Conservation (phyloP, 1,140 invertebrate species). For the Heliothis virescens region DNA sequence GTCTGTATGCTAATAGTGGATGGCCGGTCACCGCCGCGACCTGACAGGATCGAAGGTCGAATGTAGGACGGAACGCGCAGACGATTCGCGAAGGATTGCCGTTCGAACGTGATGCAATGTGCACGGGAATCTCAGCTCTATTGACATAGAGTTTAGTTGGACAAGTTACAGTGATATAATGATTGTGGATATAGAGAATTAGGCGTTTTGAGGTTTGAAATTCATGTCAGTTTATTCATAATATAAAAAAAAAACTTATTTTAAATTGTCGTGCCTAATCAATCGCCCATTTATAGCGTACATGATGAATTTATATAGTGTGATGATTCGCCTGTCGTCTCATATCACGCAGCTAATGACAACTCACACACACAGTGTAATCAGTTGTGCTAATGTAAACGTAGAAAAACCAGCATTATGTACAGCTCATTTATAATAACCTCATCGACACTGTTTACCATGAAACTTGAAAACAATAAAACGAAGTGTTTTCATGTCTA, state of each 20-base stretch:
- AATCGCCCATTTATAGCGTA: no score
- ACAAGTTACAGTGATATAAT: not conserved
- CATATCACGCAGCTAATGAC: no score
- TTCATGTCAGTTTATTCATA: no score
- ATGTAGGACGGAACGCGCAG: slow-evolving; percentile 73
- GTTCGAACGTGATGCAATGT: slow-evolving; percentile 51
- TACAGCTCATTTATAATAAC: no score
- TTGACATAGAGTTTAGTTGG: slow-evolving; percentile 11
- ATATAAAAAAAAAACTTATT: no score
- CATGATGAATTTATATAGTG: no score
- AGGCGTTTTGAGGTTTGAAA: no score
- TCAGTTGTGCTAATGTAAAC: no score
- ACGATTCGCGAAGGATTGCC: slow-evolving; percentile 49
- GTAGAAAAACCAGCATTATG: no score
- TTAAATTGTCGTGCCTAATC: no score
- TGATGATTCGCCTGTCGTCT: no score
- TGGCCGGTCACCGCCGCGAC: slow-evolving; percentile 78
- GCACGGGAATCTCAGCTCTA: slow-evolving; percentile 55
- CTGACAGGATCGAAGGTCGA: slow-evolving; percentile 78
- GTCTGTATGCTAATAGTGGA: slow-evolving; percentile 80
- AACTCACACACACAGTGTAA: no score
- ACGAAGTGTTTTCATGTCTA: slow-evolving; percentile 58
- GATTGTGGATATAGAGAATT: not conserved
- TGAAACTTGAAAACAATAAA: slow-evolving; percentile 40
- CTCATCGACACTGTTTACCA: not conserved